Evolutionary conservation across 2,797 vertebrate genomes (phyloP).

Genomic region (Scolopax bukidnonensis): DNA sequence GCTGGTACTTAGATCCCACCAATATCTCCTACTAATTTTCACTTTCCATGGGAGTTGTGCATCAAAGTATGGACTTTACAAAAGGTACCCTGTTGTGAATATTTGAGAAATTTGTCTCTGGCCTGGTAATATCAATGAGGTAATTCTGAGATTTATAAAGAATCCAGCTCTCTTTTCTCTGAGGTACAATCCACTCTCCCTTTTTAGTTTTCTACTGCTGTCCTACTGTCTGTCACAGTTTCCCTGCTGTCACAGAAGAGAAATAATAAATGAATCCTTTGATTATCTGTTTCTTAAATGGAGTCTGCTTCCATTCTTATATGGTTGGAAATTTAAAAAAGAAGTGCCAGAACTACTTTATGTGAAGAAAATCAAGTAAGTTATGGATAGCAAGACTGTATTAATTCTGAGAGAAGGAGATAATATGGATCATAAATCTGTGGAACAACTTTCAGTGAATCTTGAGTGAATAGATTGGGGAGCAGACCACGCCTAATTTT

Average conservation of each 20-base stretch:
- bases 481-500: background rate
- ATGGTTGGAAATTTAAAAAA: background rate
- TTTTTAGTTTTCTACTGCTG: background rate
- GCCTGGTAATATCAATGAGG: background rate
- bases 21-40: background rate
- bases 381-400: background rate
- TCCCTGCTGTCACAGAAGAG: background rate
- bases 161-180: background rate
- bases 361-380: constrained; percentile 4
- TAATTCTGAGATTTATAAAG: background rate
- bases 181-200: background rate
- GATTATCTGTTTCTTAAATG: background rate
- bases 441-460: background rate
- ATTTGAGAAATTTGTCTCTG: background rate
- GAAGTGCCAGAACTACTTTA: background rate
- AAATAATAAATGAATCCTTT: background rate
- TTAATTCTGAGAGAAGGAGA: background rate
- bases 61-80: background rate
- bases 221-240: background rate
- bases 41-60: background rate
- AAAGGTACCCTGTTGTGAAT: background rate
- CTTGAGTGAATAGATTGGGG: background rate
- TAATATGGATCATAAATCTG: background rate
- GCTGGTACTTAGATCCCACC: background rate
- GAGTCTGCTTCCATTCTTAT: background rate